Evolutionary conservation across 53 echinoderm and acorn worm genomes (phyloP), one percentile per base, ranked within the genome.

Genomic region (Apostichopus leukothele): DNA sequence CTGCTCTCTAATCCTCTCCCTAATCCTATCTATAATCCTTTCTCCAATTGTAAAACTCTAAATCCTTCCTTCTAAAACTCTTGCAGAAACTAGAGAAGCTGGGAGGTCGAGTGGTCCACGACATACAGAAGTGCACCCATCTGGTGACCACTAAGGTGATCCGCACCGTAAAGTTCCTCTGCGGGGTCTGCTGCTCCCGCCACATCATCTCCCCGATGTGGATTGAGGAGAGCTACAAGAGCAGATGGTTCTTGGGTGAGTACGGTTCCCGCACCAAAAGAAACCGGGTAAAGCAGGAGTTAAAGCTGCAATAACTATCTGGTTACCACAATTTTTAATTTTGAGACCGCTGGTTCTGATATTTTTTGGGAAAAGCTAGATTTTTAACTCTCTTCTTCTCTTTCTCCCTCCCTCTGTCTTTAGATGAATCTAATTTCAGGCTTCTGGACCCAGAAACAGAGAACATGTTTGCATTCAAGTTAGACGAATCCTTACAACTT

Each of bases 161-260:
- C 26, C 91, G 98, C 12, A 98, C 98, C 13, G 92, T 94, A 67
- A 98, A 98, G 90, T 98, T 98, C 90, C 89, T 98, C 76, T 88
- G 91, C 5, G 95, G 98, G 6, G 89, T 98, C 20, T 98, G 95
- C 9, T 90, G 94, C 7, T 96, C 96, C 79, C 76, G 90, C n/a
- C 90, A 91, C 76, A 96, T 98, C 27, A 76, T 98, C 39, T 90
- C 94, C 26, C 94, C 98, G 4, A 92, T 91, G 88, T 98, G 98
- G 98, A 89, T 98, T 25, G 95, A 95, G 61, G 95, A 98, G 79
- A 98, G 98, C 76, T 94, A 95, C 83, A 95, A 98, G 26, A 98
- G 94, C 80, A 90, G 94, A 74, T 94, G 93, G 94, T 93, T 98
- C 86, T 91, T 98, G 25, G 98, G 98, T 96, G 91, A 90, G 96